These are phyloP conservation scores for Centruroides sculpturatus DNA, from an alignment of 1,140 invertebrate species.

Conservation along the genomic window DNA sequence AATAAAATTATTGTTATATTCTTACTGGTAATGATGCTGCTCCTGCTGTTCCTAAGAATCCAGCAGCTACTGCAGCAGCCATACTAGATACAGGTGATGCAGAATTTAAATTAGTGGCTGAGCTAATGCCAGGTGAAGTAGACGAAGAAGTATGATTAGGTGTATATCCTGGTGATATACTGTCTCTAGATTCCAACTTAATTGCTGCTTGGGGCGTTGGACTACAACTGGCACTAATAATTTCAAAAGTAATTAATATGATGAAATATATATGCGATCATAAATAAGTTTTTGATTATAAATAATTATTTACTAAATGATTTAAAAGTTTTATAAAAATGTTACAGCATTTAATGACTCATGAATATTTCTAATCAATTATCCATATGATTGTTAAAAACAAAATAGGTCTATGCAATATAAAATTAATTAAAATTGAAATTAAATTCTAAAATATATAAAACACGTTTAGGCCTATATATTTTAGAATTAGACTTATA, in stretches of 20 bases:
- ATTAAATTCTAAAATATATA: too few relatives aligned
- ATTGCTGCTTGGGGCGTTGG: slow-evolving; percentile 3
- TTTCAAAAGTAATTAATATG: not conserved
- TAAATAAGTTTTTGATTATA: too few relatives aligned
- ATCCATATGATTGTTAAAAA: too few relatives aligned
- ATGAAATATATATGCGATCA: too few relatives aligned
- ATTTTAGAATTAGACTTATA: too few relatives aligned
- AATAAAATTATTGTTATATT: not conserved
- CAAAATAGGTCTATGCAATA: too few relatives aligned
- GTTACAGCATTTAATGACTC: too few relatives aligned
- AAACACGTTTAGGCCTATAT: too few relatives aligned
- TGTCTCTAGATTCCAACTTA: not conserved
- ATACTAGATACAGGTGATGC: slow-evolving; percentile 2
- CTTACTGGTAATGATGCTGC: slow-evolving; percentile 13
- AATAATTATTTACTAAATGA: too few relatives aligned
- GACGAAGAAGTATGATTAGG: not conserved
- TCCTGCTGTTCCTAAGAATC: not conserved
- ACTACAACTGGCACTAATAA: slow-evolving; percentile 7
- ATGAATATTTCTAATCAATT: too few relatives aligned
- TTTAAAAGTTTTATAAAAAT: too few relatives aligned
- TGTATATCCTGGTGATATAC: slow-evolving; percentile 1
- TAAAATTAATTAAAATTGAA: too few relatives aligned
- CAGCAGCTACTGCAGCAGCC: not conserved
- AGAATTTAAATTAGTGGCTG: not conserved
- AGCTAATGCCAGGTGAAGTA: slow-evolving; percentile 1